Evolutionary conservation across 2,797 vertebrate genomes (phyloP).

Genomic region (Apogon hyalosoma): DNA sequence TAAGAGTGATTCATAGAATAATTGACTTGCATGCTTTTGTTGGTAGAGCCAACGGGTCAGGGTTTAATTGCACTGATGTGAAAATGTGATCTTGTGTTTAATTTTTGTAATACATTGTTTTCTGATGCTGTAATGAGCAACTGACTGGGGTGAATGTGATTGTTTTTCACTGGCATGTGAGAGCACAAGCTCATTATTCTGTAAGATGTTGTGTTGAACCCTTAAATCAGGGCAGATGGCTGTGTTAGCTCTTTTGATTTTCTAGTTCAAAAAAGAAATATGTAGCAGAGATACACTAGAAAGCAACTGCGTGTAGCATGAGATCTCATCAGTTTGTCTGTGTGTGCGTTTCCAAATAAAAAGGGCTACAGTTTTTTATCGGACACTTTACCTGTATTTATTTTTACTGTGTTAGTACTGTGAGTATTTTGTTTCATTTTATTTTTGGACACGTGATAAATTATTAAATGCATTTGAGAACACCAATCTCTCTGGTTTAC

Average conservation of each 20-base stretch:
- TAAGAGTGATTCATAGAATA: conserved; percentile 68
- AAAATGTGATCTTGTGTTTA: conserved; percentile 75
- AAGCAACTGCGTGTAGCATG: conserved; percentile 82
- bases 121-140: conserved; percentile 61
- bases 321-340: conserved; percentile 72
- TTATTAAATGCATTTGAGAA: conserved; percentile 77
- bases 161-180: conserved; percentile 69
- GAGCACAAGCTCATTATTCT: conserved; percentile 69
- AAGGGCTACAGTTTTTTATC: conserved; percentile 84
- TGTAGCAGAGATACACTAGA: conserved; percentile 79
- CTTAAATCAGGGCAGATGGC: conserved; percentile 60
- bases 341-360: conserved; percentile 75
- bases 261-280: conserved; percentile 59
- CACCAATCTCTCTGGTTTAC: conserved; percentile 34
- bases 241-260: conserved; percentile 50
- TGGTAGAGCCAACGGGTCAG: conserved; percentile 79
- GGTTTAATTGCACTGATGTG: conserved; percentile 83
- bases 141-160: conserved; percentile 72
- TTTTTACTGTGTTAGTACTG: conserved; percentile 72
- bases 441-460: conserved; percentile 54
- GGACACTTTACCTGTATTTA: conserved; percentile 67
- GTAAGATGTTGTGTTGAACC: conserved; percentile 62
- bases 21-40: conserved; percentile 82
- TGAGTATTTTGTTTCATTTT: conserved; percentile 41
- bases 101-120: conserved; percentile 69